phyloP scores from a whole-genome alignment of 2,113 vertebrate genomes.

The Rhabdomys dilectus region DNA sequence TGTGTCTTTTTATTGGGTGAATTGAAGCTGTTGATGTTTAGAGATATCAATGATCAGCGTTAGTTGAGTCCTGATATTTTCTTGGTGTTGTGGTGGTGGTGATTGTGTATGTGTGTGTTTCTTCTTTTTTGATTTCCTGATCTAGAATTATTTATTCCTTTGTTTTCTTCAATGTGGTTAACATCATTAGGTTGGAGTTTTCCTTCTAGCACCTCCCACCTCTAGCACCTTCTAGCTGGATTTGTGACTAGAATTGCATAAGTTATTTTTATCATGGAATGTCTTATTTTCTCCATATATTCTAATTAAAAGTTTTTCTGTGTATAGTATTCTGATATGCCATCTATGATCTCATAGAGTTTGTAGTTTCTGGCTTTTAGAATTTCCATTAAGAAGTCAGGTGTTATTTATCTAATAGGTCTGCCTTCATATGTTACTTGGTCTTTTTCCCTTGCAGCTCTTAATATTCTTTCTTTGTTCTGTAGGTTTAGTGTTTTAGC shows the following conservation, averaged over 20 bases:
- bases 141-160: neutral
- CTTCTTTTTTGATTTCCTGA: neutral
- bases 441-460: neutral
- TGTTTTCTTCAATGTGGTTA: neutral
- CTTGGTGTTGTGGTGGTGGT: neutral
- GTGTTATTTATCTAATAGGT: neutral
- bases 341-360: neutral
- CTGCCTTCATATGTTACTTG: neutral
- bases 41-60: neutral
- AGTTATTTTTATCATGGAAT: neutral
- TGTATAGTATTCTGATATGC: too few species aligned
- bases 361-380: neutral
- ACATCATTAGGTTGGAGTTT: neutral
- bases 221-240: neutral
- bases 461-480: neutral
- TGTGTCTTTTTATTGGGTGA: neutral
- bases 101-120: neutral
- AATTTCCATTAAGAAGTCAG: neutral
- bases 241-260: neutral
- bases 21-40: neutral
- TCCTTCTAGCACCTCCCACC: neutral
- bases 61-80: neutral
- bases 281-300: neutral
- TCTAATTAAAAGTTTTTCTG: neutral
- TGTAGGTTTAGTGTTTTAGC: neutral